Evolutionary conservation across 2,888 invertebrate species (phyloP).

Genomic region (Drosophila helvetica): DNA sequence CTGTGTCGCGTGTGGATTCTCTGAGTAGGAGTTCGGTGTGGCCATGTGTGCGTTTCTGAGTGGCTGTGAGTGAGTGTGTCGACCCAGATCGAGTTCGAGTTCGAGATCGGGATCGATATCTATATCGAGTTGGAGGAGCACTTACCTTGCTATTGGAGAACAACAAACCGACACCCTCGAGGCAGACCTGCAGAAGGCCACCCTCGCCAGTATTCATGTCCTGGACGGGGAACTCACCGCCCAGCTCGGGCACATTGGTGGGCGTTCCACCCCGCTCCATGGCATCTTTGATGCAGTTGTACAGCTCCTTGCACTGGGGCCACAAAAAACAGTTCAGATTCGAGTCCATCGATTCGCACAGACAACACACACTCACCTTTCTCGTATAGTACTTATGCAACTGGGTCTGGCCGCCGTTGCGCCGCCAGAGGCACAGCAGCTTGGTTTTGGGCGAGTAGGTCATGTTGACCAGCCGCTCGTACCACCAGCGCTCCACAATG

Average conservation of each 20-base stretch:
- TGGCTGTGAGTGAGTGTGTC: constrained; percentile 19
- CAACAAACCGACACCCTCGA: constrained; percentile 99
- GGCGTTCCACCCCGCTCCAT: constrained; percentile 95
- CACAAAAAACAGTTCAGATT: background rate
- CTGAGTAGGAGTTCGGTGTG: constrained; percentile 7
- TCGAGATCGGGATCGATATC: constrained; percentile 25
- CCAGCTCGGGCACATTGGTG: constrained; percentile 85
- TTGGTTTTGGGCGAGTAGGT: constrained; percentile 99
- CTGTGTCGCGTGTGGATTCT: constrained; percentile 8
- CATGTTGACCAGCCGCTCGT: constrained; percentile 99
- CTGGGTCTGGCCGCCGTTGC: constrained; percentile 96
- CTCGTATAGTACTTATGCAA: constrained; percentile 99
- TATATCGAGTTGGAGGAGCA: constrained; percentile 47
- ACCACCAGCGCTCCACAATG: constrained; percentile 99
- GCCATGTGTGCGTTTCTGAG: constrained; percentile 17
- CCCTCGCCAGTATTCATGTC: constrained; percentile 99
- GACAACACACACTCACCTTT: constrained; percentile 93
- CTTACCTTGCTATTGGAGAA: constrained; percentile 99
- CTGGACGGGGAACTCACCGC: constrained; percentile 99
- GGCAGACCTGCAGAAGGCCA: constrained; percentile 98
- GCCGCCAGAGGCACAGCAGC: constrained; percentile 98
- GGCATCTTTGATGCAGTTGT: constrained; percentile 99
- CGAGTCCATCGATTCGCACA: background rate
- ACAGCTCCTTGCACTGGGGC: constrained; percentile 96
- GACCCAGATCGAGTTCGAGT: constrained; percentile 7